Evolutionary conservation across 35 echinoderm and acorn worm species (phyloP), one percentile per base, ranked within the genome.

Genomic region (Ophioderma brevispina): DNA sequence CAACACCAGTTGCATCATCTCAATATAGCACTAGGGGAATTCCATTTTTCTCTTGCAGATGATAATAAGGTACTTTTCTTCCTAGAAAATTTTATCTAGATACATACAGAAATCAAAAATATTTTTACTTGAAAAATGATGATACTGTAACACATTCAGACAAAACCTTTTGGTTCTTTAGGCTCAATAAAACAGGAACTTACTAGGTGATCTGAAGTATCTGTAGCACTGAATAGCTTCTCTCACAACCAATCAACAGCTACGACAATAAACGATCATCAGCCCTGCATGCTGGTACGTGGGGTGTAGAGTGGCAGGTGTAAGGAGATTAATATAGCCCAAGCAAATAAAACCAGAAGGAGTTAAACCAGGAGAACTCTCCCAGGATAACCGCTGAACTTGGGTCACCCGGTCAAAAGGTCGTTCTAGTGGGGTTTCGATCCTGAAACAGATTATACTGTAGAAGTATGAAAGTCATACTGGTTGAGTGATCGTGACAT

Each of bases 351-450:
- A 99, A 64, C n/a, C n/a, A 35, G 93, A 59, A 1, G 94, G 93
- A 64, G 95, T 92, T 42, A 99, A 91, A 87, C 94, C 92, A 31
- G 90, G 95, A 76, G 95, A 99, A 77, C 95, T 94, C 28, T 88
- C 93, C 11, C 95, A 88, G 76, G 95, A 90, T 3, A 99, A 14
- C 40, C 64, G 92, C 87, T 99, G 97, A 35, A 99, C 43, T 15
- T 56, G 41, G 0, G 90, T 64, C 1, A 99, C 80, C 23, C 90
- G 87, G n/a, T 90, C 80, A 82, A 99, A 99, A 0, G 97, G 92
- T 36, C 92, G 78, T 13, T 92, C 93, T 88, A 99, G 93, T 43
- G 92, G 84, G 35, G 30, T 91, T 90, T 37, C 95, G 97, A 59
- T 93, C 85, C 75, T 85, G 90, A 13, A 70, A 70, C 46, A 52